Conservation (phyloP, 1,140 invertebrate species). For the Dendrolimus punctatus region DNA sequence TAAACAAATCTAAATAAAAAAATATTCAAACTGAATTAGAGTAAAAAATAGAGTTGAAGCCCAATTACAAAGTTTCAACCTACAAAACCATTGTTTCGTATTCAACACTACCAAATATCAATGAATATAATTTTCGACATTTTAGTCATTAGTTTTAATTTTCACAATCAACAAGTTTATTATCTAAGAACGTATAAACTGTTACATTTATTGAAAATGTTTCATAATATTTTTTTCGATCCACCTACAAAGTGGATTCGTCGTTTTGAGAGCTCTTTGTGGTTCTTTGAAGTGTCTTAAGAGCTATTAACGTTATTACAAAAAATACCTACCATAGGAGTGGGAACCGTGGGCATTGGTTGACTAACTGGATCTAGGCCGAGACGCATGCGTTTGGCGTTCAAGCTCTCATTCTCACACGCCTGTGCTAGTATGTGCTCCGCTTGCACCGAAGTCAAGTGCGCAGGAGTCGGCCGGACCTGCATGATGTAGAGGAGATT, state of each 20-base stretch:
- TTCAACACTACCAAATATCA: too few relatives aligned
- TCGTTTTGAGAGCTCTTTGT: too few relatives aligned
- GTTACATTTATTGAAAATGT: too few relatives aligned
- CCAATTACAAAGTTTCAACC: too few relatives aligned
- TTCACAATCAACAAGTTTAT: too few relatives aligned
- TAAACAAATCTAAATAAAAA: not conserved
- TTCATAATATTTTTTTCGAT: too few relatives aligned
- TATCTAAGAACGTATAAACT: too few relatives aligned
- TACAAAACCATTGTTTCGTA: too few relatives aligned
- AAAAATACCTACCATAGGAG: slow-evolving; percentile 67
- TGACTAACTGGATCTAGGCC: slow-evolving; percentile 95
- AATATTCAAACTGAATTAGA: not conserved
- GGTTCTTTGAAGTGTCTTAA: not conserved
- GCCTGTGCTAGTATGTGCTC: slow-evolving; percentile 96
- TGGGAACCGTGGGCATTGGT: slow-evolving; percentile 82
- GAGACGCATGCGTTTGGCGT: slow-evolving; percentile 95
- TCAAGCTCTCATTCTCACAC: slow-evolving; percentile 97
- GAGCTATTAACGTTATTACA: not conserved
- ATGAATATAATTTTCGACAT: too few relatives aligned
- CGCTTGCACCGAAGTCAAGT: slow-evolving; percentile 95
- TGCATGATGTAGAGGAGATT: slow-evolving; percentile 41
- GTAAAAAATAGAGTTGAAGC: too few relatives aligned
- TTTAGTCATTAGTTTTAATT: too few relatives aligned
- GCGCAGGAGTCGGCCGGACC: slow-evolving; percentile 94
- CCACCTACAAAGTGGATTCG: too few relatives aligned